Evolutionary conservation across 2,797 vertebrate species (phyloP).

Genomic region (Poeciliopsis infans): DNA sequence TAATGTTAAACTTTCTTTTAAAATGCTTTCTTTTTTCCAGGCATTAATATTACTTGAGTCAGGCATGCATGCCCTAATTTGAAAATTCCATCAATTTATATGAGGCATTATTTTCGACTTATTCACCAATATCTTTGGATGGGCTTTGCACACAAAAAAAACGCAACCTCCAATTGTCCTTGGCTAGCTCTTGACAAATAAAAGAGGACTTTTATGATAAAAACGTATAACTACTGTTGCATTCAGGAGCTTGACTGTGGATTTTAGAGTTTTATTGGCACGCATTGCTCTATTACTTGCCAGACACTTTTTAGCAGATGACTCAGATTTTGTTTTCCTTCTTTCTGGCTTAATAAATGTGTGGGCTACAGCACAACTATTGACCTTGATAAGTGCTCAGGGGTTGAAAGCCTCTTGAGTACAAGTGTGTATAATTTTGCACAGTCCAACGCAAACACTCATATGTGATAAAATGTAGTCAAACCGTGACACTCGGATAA

Average conservation of each 20-base stretch:
- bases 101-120: neutral
- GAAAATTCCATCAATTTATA: neutral
- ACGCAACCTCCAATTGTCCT: slow-evolving; percentile 46
- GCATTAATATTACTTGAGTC: neutral
- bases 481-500: slow-evolving; percentile 9
- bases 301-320: slow-evolving; percentile 31
- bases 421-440: slow-evolving; percentile 21
- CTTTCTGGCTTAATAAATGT: slow-evolving; percentile 31
- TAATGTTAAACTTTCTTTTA: neutral
- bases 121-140: neutral
- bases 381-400: slow-evolving; percentile 49
- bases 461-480: slow-evolving; percentile 19
- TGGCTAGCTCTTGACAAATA: slow-evolving; percentile 52
- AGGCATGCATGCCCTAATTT: neutral
- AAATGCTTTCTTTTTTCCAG: neutral
- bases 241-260: slow-evolving; percentile 26
- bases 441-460: slow-evolving; percentile 14
- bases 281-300: slow-evolving; percentile 32
- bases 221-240: slow-evolving; percentile 34
- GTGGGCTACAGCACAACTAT: slow-evolving; percentile 31
- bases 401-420: slow-evolving; percentile 35
- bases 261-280: slow-evolving; percentile 40
- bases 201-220: slow-evolving; percentile 45
- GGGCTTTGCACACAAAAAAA: slow-evolving; percentile 7
- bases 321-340: slow-evolving; percentile 12